Conservation (phyloP, 2,113 vertebrate genomes). For the Desmodus rotundus region DNA sequence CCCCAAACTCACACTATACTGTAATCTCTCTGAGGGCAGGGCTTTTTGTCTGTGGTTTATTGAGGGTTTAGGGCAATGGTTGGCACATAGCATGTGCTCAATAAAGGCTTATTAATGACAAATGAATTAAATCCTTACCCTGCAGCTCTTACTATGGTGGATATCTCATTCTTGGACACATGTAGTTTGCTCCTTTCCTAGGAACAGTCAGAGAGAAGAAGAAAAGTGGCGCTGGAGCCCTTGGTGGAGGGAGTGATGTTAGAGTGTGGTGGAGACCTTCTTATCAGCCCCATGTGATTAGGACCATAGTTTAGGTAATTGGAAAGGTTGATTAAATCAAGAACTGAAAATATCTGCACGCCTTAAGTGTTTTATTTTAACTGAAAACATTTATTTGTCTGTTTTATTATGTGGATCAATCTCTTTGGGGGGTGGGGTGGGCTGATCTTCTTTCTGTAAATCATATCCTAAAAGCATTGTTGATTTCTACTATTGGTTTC, state of each 20-base stretch:
- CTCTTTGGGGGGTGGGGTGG: not conserved
- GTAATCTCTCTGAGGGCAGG: not conserved
- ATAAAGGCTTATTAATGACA: not conserved
- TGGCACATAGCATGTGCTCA: not conserved
- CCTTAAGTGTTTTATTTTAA: constrained; percentile 26
- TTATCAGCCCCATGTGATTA: not conserved
- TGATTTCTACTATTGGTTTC: not conserved
- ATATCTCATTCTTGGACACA: not conserved
- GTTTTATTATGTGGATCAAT: not conserved
- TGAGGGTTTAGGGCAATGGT: not conserved
- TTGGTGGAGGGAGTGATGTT: not conserved
- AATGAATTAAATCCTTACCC: not conserved
- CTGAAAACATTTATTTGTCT: not conserved
- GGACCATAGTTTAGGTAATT: not conserved
- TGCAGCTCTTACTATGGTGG: not conserved
- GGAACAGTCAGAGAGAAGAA: not conserved
- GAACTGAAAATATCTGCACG: not conserved
- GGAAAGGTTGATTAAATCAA: not conserved
- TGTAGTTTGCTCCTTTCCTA: not conserved
- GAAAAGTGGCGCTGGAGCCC: not conserved
- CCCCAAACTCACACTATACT: not conserved
- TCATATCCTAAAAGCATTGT: not conserved
- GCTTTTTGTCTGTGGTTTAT: constrained; percentile 12
- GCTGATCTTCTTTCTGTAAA: not conserved
- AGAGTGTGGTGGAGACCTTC: not conserved